Evolutionary conservation across 2,888 invertebrate genomes (phyloP), one percentile per base, ranked within the genome.

Genomic region (Dolomedes plantarius): DNA sequence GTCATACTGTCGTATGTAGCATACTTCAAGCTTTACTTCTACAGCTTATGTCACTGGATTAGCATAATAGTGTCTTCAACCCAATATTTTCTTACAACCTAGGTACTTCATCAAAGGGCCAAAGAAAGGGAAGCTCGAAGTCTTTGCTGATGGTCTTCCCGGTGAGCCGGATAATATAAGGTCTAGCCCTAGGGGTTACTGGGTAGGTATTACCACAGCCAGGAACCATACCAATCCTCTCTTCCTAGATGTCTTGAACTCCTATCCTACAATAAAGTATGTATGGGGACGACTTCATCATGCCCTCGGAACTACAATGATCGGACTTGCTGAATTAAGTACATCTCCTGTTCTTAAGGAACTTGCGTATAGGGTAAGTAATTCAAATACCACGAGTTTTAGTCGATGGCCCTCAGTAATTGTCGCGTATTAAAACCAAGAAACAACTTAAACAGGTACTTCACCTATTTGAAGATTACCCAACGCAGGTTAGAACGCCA

Each of bases 81-180:
- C 41, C 2, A 7, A 27, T 36, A 36, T 36, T 6, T 11, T 65
- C 6, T 16, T 65, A 65, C 3, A 5, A 9, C 65, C 28, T 29
- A 92, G 92, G 90, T 96, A 96, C 91, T 93, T 96, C 90, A 90
- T 98, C 11, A 94, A 94, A 90, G 98, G 98, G 1, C 92, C 94
- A 0, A 96, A 96, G 89, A 94, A 94, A 89, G 97, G 97, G n/a
- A 92, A 94, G 88, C 92, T 93, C 1, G 97, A 97, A 90, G 92
- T 95, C 0, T 97, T 98, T 90, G 92, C 95, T 3, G 95, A 96
- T 89, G 95, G 96, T 74, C 87, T 93, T 13, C 93, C 93, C 1
- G 93, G 93, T 5, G 88, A 91, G 89, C 95, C 95, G 0, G 96
- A 96, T 91, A 96, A 95, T 90, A 92, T 94, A 39, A 86, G 90